These are phyloP conservation scores for Lepidurus couesii DNA, from an alignment of 1,140 invertebrate species.

Conservation along the genomic window DNA sequence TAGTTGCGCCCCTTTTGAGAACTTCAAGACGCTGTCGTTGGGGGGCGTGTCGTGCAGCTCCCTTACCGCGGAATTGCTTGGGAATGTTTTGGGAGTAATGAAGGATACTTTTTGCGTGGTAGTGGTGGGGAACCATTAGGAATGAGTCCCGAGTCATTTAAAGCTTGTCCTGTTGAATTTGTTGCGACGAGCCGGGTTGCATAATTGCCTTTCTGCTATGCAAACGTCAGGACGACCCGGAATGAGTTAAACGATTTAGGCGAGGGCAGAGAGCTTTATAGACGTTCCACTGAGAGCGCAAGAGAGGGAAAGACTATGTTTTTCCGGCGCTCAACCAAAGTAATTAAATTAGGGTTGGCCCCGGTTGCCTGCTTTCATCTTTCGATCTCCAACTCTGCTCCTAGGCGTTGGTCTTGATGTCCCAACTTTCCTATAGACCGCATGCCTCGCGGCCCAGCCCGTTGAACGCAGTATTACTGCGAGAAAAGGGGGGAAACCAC, in stretches of 20 bases:
- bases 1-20: neutral
- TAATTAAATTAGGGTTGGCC: conserved; percentile 13
- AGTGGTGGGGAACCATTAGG: neutral
- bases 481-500: no score
- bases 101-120: neutral
- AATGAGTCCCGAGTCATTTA: neutral
- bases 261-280: neutral
- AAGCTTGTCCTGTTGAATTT: neutral
- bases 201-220: conserved; percentile 16
- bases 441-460: no score
- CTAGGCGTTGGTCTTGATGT: neutral
- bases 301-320: neutral
- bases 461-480: no score
- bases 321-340: conserved; percentile 1
- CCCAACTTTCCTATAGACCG: no score
- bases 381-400: neutral
- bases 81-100: no score
- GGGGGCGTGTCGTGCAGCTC: neutral
- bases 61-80: neutral
- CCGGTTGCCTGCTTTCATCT: neutral
- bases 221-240: neutral
- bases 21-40: neutral
- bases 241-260: conserved; percentile 2
- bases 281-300: neutral
- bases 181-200: neutral